phyloP scores from a whole-genome alignment of 2,113 vertebrate genomes.

The Paraplagusia blochii region DNA sequence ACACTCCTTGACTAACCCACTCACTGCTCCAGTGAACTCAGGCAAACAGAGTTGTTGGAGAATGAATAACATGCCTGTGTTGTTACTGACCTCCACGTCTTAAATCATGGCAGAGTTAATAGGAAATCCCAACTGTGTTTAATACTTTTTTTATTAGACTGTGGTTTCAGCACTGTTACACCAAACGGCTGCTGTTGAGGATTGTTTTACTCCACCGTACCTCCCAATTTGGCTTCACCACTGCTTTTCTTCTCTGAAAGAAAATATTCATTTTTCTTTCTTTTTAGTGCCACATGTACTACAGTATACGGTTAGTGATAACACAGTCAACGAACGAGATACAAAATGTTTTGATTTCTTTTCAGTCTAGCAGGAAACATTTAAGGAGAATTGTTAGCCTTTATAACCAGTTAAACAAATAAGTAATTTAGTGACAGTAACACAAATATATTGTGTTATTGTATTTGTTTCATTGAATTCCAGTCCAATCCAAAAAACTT shows the following conservation, averaged over 20 bases:
- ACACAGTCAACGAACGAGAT: too few species aligned
- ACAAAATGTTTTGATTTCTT: too few species aligned
- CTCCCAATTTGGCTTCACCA: not conserved
- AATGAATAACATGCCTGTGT: conserved; percentile 58
- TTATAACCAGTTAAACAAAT: too few species aligned
- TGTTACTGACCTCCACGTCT: conserved; percentile 32
- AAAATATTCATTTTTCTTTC: not conserved
- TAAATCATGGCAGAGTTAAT: conserved; percentile 50
- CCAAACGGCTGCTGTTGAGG: conserved; percentile 30
- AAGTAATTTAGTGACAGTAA: too few species aligned
- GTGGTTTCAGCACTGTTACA: conserved; percentile 42
- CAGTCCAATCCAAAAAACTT: too few species aligned
- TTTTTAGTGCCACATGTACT: not conserved
- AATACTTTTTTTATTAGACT: conserved; percentile 48
- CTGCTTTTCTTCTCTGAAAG: not conserved
- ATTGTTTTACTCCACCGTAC: conserved; percentile 9
- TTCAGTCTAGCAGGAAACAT: too few species aligned
- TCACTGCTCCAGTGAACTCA: conserved; percentile 51
- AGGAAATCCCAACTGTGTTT: conserved; percentile 47
- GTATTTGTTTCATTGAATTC: too few species aligned
- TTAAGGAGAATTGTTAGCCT: too few species aligned
- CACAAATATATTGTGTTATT: too few species aligned
- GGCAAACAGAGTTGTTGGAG: conserved; percentile 61
- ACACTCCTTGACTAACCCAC: conserved; percentile 58
- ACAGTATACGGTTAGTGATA: not conserved